Base-by-base conservation (phyloP, 2,113 vertebrate species). In the Variabilichromis moorii region DNA sequence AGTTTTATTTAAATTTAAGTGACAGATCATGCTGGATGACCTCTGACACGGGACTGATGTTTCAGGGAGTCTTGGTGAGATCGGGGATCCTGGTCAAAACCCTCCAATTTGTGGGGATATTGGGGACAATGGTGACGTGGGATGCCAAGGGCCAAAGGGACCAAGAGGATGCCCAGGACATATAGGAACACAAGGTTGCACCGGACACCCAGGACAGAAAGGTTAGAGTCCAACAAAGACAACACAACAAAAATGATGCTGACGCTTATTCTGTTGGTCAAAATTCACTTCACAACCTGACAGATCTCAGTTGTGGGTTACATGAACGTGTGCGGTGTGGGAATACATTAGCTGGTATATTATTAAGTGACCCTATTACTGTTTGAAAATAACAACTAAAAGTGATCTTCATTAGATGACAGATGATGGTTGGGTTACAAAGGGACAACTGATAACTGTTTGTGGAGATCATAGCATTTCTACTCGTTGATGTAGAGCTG, bases 91-190 rank as follows among this genome's bases (percentile, higher is more conserved):
- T 7, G 96, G 96, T 45, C 45, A 3, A 31, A 88, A 87, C 19
- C 57, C 83, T 81, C 84, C 94, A 3, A 17, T 95, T 45, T 26
- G 35, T 0, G 98, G 99, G n/a, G 94, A 96, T 6, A 91, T 87
- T 6, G 99, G 99, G 9, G 97, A 97, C 26, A 81, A 95, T 3
- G 96, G 96, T n/a, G 5, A 19, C 19, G 42, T 51, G 16, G 96
- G 96, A 2, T 80, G 21, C 21, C 24, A 0, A 1, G 96, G 96
- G 9, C 31, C 68, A 19, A 14, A 84, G 33, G 95, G 94, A 11
- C 47, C 5, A 2, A 51, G 5, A 19, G 95, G 95, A 50, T 2
- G 7, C 26, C 17, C 1, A 4, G 96, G 96, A 14, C 78, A 80
- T 5, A 2, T 0, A 6, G 95, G 96, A 81, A 24, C 24, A 5